These are phyloP conservation scores for Spicauda simplicius DNA, from an alignment of 2,888 invertebrate genomes.

Conservation along the genomic window DNA sequence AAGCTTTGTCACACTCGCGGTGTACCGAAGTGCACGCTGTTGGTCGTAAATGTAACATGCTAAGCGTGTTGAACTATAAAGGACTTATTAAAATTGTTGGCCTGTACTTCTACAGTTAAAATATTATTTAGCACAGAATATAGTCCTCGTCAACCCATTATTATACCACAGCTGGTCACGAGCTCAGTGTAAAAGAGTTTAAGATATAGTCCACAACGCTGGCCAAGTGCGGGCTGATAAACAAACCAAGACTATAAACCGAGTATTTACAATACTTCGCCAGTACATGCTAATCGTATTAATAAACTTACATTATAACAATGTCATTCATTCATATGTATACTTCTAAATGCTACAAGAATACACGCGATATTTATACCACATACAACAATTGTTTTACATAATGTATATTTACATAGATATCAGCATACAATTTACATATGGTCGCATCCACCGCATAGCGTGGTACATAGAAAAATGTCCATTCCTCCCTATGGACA, in stretches of 20 bases:
- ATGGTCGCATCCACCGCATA: constrained; percentile 9
- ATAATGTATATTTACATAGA: not conserved
- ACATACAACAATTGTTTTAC: not conserved
- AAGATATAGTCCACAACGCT: too few relatives aligned
- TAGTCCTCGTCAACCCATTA: too few relatives aligned
- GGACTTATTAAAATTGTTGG: not conserved
- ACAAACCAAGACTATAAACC: not conserved
- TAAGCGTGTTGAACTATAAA: not conserved
- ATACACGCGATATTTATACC: not conserved
- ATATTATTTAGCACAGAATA: too few relatives aligned
- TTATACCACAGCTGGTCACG: too few relatives aligned
- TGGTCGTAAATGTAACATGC: not conserved
- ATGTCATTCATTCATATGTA: too few relatives aligned
- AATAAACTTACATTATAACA: not conserved
- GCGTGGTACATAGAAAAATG: constrained; percentile 7
- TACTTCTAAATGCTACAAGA: not conserved
- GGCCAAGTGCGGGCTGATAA: not conserved
- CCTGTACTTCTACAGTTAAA: not conserved
- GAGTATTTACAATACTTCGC: not conserved
- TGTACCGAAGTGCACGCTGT: constrained; percentile 21
- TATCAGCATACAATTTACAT: constrained; percentile 7
- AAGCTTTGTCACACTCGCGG: constrained; percentile 32
- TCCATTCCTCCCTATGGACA: constrained; percentile 5
- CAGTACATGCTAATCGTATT: not conserved
- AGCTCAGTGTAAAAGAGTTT: too few relatives aligned